A percentile compares a stretch with the other conserved stretches of the same genome.
These are phyloP conservation scores for Drosophila neotestacea DNA, from an alignment of 2,888 invertebrate species.

Conservation along the genomic window DNA sequence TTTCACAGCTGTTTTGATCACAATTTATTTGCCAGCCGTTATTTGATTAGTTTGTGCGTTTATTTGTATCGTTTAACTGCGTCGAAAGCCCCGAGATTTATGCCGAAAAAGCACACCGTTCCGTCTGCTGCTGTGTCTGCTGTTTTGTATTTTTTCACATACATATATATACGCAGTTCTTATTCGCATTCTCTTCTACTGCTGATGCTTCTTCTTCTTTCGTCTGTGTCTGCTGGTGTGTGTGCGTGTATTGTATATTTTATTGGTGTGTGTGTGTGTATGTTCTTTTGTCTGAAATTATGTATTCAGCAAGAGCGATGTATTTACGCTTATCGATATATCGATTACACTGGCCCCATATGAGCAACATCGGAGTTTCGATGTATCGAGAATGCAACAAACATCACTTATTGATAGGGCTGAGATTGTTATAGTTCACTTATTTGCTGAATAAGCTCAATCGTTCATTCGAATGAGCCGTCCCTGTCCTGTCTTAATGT, in stretches of 20 bases:
- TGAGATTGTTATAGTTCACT: too few species aligned
- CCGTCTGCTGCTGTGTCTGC: slow-evolving; percentile 40
- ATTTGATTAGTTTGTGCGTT: slow-evolving; percentile 44
- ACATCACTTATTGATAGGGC: too few species aligned
- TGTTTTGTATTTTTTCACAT: slow-evolving; percentile 68
- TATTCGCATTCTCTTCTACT: slow-evolving; percentile 61
- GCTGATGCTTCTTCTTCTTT: slow-evolving; percentile 38
- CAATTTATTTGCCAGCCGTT: slow-evolving; percentile 33
- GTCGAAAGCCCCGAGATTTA: slow-evolving; percentile 41
- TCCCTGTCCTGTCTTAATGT: too few species aligned
- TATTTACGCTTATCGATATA: slow-evolving; percentile 53
- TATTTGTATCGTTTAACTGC: slow-evolving; percentile 43
- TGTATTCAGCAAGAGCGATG: slow-evolving; percentile 59
- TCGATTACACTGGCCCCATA: slow-evolving; percentile 19
- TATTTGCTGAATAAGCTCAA: too few species aligned
- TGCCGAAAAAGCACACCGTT: slow-evolving; percentile 64
- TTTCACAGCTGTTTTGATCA: slow-evolving; percentile 64
- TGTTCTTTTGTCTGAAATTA: slow-evolving; percentile 64
- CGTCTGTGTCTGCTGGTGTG: slow-evolving; percentile 28
- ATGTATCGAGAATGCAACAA: too few species aligned
- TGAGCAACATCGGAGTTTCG: too few species aligned
- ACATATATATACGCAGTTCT: slow-evolving; percentile 71
- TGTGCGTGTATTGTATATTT: slow-evolving; percentile 12
- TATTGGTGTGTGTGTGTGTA: slow-evolving; percentile 21
- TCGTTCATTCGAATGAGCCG: too few species aligned